phyloP scores from a whole-genome alignment of 2,888 invertebrate genomes.

The Exocentrus adspersus region DNA sequence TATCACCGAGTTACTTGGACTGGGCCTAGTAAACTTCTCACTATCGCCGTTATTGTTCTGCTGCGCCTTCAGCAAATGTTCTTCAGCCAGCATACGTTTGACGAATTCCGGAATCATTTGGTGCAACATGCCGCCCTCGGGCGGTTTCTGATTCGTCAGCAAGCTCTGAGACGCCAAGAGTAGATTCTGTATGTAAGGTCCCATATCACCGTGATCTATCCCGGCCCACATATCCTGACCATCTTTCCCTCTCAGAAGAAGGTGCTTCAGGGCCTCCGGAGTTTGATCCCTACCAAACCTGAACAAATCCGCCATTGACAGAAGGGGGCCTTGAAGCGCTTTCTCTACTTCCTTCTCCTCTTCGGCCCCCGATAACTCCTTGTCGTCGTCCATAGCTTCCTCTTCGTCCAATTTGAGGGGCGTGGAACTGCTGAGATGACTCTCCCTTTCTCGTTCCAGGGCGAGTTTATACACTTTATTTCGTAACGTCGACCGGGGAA shows the following conservation, averaged over 20 bases:
- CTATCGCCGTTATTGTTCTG: constrained; percentile 58
- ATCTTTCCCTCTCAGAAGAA: constrained; percentile 65
- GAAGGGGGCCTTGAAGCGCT: constrained; percentile 67
- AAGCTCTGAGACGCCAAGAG: constrained; percentile 61
- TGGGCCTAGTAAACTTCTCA: constrained; percentile 58
- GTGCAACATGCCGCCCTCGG: constrained; percentile 59
- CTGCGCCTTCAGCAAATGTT: constrained; percentile 63
- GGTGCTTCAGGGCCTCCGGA: constrained; percentile 66
- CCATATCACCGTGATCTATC: constrained; percentile 53
- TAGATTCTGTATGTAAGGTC: constrained; percentile 68
- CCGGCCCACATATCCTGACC: constrained; percentile 61
- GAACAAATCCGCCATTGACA: constrained; percentile 70
- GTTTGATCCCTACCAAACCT: constrained; percentile 66
- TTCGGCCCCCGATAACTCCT: constrained; percentile 69
- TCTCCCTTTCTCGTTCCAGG: constrained; percentile 76
- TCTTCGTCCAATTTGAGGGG: constrained; percentile 63
- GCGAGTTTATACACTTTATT: constrained; percentile 93
- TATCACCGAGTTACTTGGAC: constrained; percentile 62
- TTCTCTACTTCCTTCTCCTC: constrained; percentile 71
- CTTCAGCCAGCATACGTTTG: constrained; percentile 68
- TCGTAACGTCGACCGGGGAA: constrained; percentile 94
- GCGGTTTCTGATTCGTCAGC: constrained; percentile 53
- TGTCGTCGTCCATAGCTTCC: constrained; percentile 69
- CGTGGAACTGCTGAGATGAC: constrained; percentile 64
- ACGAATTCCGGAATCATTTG: constrained; percentile 67